A percentile compares a stretch with the other conserved stretches of the same genome.
Evolutionary conservation across 2,888 invertebrate species (phyloP).

Genomic region (Ophion costatus): DNA sequence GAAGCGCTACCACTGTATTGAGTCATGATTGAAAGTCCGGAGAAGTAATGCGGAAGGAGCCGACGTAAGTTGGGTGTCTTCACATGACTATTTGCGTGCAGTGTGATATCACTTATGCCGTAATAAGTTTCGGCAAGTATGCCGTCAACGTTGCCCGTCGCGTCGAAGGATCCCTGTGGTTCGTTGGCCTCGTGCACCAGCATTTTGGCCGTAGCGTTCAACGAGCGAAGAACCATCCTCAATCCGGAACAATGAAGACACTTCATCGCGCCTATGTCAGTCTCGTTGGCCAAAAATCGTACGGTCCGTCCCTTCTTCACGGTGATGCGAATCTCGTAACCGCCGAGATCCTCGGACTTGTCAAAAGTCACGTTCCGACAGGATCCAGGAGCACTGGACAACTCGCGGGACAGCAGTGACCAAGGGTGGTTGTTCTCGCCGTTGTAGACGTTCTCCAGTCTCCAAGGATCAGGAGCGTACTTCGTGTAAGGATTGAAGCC

Average conservation of each 20-base stretch:
- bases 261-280: neutral
- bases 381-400: neutral
- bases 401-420: slow-evolving; percentile 22
- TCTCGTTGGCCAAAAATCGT: neutral
- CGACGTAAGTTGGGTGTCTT: too few species aligned
- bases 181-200: neutral
- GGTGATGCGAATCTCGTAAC: slow-evolving; percentile 26
- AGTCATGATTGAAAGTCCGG: neutral
- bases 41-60: neutral
- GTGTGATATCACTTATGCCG: neutral
- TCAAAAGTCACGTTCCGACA: slow-evolving; percentile 43
- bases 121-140: neutral
- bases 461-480: slow-evolving; percentile 60
- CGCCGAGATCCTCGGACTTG: slow-evolving; percentile 28
- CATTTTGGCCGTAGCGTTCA: neutral
- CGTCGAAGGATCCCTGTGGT: neutral
- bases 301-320: neutral
- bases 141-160: neutral
- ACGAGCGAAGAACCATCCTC: neutral
- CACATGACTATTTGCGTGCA: too few species aligned
- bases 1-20: neutral
- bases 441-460: slow-evolving; percentile 13
- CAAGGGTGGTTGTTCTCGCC: slow-evolving; percentile 34
- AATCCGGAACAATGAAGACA: neutral
- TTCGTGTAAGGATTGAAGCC: slow-evolving; percentile 68